These are phyloP conservation scores for Ctenomys sociabilis DNA, from an alignment of 2,113 vertebrate species.

Conservation along the genomic window DNA sequence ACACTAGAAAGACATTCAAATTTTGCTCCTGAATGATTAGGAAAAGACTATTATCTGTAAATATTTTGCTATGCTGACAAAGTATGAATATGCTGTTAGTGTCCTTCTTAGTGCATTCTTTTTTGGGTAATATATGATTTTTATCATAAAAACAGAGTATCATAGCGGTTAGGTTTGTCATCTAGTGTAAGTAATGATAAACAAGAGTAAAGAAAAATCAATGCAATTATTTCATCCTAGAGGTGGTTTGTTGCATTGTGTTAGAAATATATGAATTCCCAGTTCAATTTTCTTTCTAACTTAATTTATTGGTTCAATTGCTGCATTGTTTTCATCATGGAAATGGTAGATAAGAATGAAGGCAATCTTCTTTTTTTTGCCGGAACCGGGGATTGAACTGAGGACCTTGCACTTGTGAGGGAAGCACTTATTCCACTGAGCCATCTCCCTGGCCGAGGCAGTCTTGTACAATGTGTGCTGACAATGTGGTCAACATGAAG, in stretches of 20 bases:
- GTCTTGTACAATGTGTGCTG: background rate
- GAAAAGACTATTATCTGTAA: background rate
- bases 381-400: too few relatives aligned
- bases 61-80: background rate
- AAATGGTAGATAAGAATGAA: constrained; percentile 52
- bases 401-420: too few relatives aligned
- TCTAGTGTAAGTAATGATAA: constrained; percentile 58
- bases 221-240: background rate
- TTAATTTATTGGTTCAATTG: constrained; percentile 40
- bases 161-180: background rate
- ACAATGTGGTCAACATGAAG: background rate
- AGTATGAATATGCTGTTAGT: background rate
- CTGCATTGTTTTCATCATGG: background rate
- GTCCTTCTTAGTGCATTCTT: constrained; percentile 48
- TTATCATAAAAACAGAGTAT: background rate
- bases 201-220: constrained; percentile 44
- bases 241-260: constrained; percentile 35
- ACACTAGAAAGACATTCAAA: background rate
- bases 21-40: background rate
- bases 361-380: too few relatives aligned
- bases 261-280: constrained; percentile 29
- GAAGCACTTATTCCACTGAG: too few relatives aligned
- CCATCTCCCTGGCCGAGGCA: too few relatives aligned
- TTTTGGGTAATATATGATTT: background rate
- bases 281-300: background rate